phyloP scores from a whole-genome alignment of 2,888 invertebrate species.

The Phania funesta region DNA sequence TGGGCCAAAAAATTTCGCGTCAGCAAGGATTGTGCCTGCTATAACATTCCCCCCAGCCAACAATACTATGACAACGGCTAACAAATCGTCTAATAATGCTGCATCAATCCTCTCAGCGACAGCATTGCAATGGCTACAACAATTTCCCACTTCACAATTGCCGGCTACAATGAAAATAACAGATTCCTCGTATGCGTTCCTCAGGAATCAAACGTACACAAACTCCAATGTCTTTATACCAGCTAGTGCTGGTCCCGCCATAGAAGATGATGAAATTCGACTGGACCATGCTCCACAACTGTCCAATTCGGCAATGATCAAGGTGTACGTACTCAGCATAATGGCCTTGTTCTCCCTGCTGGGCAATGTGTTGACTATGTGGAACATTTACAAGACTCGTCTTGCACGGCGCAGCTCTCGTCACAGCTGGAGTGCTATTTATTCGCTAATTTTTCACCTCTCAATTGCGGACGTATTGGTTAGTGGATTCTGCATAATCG shows the following conservation, averaged over 20 bases:
- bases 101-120: conserved; percentile 39
- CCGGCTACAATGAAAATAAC: conserved; percentile 48
- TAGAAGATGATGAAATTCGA: conserved; percentile 61
- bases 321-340: conserved; percentile 85
- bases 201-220: conserved; percentile 47
- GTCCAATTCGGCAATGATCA: conserved; percentile 84
- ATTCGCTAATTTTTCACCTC: conserved; percentile 89
- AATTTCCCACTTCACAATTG: conserved; percentile 33
- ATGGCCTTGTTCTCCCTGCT: conserved; percentile 88
- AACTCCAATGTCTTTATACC: conserved; percentile 45
- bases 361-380: conserved; percentile 88
- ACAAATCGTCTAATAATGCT: conserved; percentile 23
- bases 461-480: conserved; percentile 91
- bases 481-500: conserved; percentile 89
- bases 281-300: conserved; percentile 86
- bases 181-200: conserved; percentile 42
- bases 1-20: background rate
- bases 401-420: conserved; percentile 82
- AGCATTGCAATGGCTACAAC: conserved; percentile 53
- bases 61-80: background rate
- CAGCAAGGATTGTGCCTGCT: background rate
- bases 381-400: conserved; percentile 86
- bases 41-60: background rate
- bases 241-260: conserved; percentile 44
- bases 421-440: conserved; percentile 86